Evolutionary conservation across 2,797 vertebrate species (phyloP), one percentile per base, ranked within the genome.

Genomic region (Schizothorax lantsangensis): DNA sequence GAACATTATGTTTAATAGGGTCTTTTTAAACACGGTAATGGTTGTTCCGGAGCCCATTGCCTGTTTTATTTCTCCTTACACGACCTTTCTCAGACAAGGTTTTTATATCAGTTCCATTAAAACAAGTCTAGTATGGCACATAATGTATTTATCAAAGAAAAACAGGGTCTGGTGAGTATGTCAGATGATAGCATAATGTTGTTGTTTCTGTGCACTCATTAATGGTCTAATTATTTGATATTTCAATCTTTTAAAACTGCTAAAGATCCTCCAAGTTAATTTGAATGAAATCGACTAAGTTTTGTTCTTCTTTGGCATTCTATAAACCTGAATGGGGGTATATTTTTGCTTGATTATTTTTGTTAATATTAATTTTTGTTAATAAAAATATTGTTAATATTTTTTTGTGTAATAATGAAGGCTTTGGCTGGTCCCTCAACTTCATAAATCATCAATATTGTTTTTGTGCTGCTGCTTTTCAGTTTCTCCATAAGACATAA

Each of bases 381-480:
- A 71, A 72, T 88, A 52, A n/a, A n/a, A n/a, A n/a, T 85, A 78
- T 86, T 57, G 73, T 40, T 73, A 71, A 72, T 88, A 52, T 85
- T 81, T 81, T 57, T 10, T 14, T 33, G 7, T 47, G 23, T 66
- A 69, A 73, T 79, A 73, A 81, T 23, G 26, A 59, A 83, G 47
- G 33, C 49, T 5, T 83, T 59, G 68, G 14, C 49, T 40, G 14
- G 49, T 83, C 52, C 69, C 14, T 73, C 17, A 12, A 72, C 52
- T 82, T 54, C 71, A 43, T 79, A 84, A 81, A 84, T 77, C 77
- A 54, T 75, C 36, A 15, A 38, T 23, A 73, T 79, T 59, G 74
- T 86, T 72, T 84, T 79, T 83, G 66, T 52, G 21, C 80, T 45
- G 73, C 54, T 7, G 66, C 45, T 72, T 81, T 86, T 79, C 26